These are phyloP conservation scores for Hycleus cichorii DNA, from an alignment of 1,140 invertebrate species.

Conservation along the genomic window DNA sequence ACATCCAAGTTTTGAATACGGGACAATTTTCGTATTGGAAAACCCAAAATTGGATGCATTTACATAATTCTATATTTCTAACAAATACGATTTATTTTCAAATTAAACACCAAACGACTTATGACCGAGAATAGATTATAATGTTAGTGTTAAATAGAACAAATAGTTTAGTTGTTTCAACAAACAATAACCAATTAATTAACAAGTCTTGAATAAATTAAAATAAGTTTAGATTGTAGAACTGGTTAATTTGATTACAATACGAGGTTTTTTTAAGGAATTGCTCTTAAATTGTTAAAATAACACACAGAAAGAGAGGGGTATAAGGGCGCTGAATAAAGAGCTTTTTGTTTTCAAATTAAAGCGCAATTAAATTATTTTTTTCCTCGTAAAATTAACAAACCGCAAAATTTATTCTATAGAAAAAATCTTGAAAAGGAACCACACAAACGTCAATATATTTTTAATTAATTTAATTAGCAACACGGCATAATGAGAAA, in stretches of 20 bases:
- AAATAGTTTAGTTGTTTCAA: neutral
- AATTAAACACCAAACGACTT: neutral
- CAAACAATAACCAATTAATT: slow-evolving; percentile 9
- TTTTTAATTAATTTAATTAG: no score
- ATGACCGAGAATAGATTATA: neutral
- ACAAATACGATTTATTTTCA: neutral
- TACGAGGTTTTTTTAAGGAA: slow-evolving; percentile 1
- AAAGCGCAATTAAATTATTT: slow-evolving; percentile 12
- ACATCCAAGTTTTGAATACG: no score
- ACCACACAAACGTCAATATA: no score
- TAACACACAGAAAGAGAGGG: neutral
- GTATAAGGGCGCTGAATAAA: neutral
- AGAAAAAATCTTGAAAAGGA: no score
- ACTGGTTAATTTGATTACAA: slow-evolving; percentile 7
- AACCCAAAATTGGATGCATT: slow-evolving; percentile 1
- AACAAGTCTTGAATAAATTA: slow-evolving; percentile 5
- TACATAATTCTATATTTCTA: neutral
- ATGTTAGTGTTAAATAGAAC: slow-evolving; percentile 4
- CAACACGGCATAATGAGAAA: no score
- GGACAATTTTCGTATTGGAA: neutral
- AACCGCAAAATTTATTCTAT: no score
- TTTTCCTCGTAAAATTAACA: neutral
- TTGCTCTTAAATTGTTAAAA: slow-evolving; percentile 1
- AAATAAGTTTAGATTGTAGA: slow-evolving; percentile 1
- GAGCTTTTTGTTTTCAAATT: slow-evolving; percentile 1